Evolutionary conservation across 2,113 vertebrate species (phyloP).

Genomic region (Recurvirostra avosetta): DNA sequence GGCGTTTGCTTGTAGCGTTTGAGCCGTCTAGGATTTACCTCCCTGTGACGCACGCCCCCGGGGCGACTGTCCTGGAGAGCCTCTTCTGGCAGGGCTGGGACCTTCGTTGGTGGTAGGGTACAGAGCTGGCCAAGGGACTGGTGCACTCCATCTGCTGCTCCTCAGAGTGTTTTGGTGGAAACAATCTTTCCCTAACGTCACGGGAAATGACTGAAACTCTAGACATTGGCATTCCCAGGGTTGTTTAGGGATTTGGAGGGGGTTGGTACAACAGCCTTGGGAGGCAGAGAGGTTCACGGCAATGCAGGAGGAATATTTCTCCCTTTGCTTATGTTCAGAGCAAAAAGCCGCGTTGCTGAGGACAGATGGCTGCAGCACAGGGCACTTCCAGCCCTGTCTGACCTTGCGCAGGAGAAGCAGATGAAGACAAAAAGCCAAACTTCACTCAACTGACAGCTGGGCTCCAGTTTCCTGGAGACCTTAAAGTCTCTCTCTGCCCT

Average conservation of each 20-base stretch:
- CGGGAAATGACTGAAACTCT: neutral
- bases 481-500: neutral
- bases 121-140: neutral
- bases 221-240: fast-evolving
- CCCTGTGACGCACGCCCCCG: neutral
- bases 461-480: neutral
- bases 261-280: neutral
- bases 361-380: too few species aligned
- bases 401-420: neutral
- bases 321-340: neutral
- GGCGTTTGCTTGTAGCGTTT: neutral
- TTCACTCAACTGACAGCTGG: neutral
- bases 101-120: neutral
- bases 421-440: neutral
- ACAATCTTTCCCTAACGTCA: neutral
- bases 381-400: fast-evolving
- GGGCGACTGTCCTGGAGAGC: neutral
- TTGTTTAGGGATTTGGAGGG: neutral
- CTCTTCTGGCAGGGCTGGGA: neutral
- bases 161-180: neutral
- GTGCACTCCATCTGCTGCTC: neutral
- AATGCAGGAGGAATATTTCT: neutral
- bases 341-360: neutral
- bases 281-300: neutral
- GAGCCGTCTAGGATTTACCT: neutral